Evolutionary conservation across 2,113 vertebrate species (phyloP), one percentile per base, ranked within the genome.

Genomic region (Zosterops japonicus): DNA sequence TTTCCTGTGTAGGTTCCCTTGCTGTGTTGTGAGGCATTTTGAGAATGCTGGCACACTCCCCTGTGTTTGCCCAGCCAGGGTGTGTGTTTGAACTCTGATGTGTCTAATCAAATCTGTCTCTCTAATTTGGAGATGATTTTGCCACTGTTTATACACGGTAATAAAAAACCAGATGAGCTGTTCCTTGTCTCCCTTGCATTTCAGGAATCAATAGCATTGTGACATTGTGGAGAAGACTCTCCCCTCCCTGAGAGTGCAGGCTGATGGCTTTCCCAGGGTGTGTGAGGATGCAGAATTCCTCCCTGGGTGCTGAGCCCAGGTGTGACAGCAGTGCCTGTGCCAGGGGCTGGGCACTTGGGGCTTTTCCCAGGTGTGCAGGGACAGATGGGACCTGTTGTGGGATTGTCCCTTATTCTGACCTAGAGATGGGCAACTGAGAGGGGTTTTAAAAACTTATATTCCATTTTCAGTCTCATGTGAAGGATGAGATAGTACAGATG

Each of bases 111-210:
- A 80, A 91, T 61, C 63, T 27, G 14, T 36, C 42, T 55, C 70
- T 75, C 57, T 80, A 35, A 83, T 90, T 83, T 49, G 36, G 31
- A 89, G 72, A 78, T 75, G 63, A 92, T 82, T 95, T 90, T 87
- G 52, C 82, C 55, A 64, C 71, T 78, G 60, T 93, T 96, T 52
- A 49, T 93, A 33, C 41, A 14, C 4, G 3, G 47, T 57, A 86
- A 83, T 81, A 71, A 75, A 90, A 90, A 95, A 63, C 0, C 50
- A 72, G 82, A 64, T 50, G 82, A 91, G 61, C 61, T 78, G 60
- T 47, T 86, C 35, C 59, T 85, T 44, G 44, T 53, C 70, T 52
- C 52, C 42, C 35, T 80, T 52, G 33, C 28, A 12, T 64, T 81
- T 56, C 4, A 60, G 19, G 59, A 71, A 35, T 64, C 56, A 68